Evolutionary conservation across 2,113 vertebrate genomes (phyloP), one percentile per base, ranked within the genome.

Genomic region (Gopherus flavomarginatus): DNA sequence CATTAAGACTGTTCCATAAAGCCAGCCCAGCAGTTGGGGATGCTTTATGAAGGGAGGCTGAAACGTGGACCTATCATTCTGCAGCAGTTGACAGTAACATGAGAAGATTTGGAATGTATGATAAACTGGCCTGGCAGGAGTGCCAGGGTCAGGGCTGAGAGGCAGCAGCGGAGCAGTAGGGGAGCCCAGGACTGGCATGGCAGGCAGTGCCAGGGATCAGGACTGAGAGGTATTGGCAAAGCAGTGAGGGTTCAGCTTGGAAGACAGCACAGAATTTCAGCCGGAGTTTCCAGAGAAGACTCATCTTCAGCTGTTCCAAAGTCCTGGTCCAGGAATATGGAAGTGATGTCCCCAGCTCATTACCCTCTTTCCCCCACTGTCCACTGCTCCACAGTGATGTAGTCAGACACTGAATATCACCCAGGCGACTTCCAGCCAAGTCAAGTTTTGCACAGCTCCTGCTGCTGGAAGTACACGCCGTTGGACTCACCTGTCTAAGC

Each of bases 1-100:
- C 86, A 85, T 93, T 94, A 90, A 97, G 90, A 75, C 50, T 86
- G 89, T 49, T 89, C 92, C 88, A 75, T 92, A 94, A 92, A 83
- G 62, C 81, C 1, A 1, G 7, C 24, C 86, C 78, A 77, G 94
- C 86, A 56, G 78, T 95, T 85, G 83, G 8, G 7, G 19, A 65
- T 88, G 44, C 62, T 96, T 96, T 96, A 95, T 94, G 96, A 94
- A 95, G 89, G 81, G 83, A 94, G 90, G 83, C 94, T 92, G 72
- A 44, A 80, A 26, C 56, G 86, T 0, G 38, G 57, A 11, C 52
- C 44, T 29, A 10, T 53, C 1, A 0, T 65, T 90, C 95, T 57
- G 85, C 77, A 27, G 87, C 78, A 31, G 53, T 75, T 65, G 62
- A 65, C 26, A 6, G 42, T 2, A 38, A 59, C 5, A 42, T 77